Conservation (phyloP, 2,113 vertebrate species). For the Panurus biarmicus region DNA sequence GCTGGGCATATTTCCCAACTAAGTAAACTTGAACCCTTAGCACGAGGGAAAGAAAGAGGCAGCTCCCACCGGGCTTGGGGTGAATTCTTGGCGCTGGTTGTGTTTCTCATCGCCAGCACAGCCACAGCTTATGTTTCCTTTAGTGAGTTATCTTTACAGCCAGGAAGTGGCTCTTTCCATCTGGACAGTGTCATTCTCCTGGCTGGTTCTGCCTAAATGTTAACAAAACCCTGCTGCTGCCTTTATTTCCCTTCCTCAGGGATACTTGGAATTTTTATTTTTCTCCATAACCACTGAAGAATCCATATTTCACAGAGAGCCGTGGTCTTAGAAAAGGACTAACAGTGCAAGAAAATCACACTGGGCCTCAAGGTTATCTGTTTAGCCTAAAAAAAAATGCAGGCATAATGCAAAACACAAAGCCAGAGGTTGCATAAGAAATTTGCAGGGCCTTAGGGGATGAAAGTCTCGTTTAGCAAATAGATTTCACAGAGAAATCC, state of each 20-base stretch:
- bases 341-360: neutral
- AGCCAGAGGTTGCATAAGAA: neutral
- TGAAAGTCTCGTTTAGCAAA: neutral
- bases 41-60: neutral
- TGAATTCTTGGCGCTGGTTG: conserved; percentile 16
- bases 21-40: conserved; percentile 27
- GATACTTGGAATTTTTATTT: conserved; percentile 66
- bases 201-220: conserved; percentile 62
- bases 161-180: conserved; percentile 71
- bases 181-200: conserved; percentile 67
- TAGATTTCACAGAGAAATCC: neutral
- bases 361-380: conserved; percentile 50
- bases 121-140: conserved; percentile 64
- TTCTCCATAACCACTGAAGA: conserved; percentile 24
- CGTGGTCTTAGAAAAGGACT: neutral
- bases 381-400: neutral
- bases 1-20: neutral
- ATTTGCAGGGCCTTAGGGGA: neutral
- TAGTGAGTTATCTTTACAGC: conserved; percentile 68
- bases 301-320: conserved; percentile 22
- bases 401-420: neutral
- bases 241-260: conserved; percentile 53
- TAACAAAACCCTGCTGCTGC: conserved; percentile 65
- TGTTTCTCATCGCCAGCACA: conserved; percentile 24
- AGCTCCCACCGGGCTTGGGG: conserved; percentile 21